A percentile compares a stretch with the other conserved stretches of the same genome.
Conservation (phyloP, 2,888 invertebrate genomes). For the Drosophila lutescens region DNA sequence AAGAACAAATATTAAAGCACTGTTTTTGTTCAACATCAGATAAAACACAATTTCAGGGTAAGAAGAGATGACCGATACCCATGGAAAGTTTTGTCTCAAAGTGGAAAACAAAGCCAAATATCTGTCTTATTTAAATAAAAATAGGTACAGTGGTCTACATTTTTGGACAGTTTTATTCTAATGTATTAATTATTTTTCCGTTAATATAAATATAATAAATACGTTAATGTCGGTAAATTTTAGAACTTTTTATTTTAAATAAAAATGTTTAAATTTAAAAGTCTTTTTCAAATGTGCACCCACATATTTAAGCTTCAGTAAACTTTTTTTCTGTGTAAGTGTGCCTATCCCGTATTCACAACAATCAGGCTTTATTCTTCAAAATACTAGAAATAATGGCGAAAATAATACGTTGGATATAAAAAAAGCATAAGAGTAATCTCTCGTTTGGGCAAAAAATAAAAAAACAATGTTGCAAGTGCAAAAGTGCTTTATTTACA, state of each 20-base stretch:
- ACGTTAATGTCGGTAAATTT: no score
- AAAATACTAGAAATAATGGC: background rate
- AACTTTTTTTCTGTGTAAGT: no score
- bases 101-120: background rate
- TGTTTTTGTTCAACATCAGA: slow-evolving; percentile 53
- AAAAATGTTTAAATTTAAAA: no score
- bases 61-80: background rate
- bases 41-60: slow-evolving; percentile 12
- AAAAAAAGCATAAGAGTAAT: slow-evolving; percentile 3
- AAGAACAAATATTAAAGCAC: slow-evolving; percentile 74
- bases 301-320: no score
- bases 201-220: no score
- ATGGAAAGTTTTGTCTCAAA: background rate
- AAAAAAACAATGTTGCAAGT: slow-evolving; percentile 2
- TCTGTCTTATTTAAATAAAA: slow-evolving; percentile 1
- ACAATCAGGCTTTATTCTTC: no score
- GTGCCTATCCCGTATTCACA: no score
- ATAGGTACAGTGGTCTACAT: background rate
- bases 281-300: no score
- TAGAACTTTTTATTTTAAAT: no score
- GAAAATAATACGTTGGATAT: background rate
- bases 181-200: no score
- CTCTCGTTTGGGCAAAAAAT: background rate
- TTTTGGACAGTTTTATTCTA: no score
- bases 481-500: slow-evolving; percentile 8